phyloP scores from a whole-genome alignment of 2,797 vertebrate species.

The Aphelocoma californica region DNA sequence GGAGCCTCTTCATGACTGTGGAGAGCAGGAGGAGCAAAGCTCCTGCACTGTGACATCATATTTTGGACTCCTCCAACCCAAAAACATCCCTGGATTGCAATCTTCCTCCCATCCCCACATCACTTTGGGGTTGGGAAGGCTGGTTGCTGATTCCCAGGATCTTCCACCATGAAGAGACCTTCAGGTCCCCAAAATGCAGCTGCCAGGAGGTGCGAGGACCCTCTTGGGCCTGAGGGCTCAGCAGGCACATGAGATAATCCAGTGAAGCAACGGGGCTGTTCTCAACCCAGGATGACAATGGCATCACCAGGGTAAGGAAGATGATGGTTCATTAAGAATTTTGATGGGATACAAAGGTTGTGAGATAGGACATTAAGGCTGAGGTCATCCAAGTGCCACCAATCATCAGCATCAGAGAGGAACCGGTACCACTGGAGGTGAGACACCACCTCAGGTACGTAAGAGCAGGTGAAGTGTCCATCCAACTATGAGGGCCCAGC shows the following conservation, averaged over 20 bases:
- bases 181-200: neutral
- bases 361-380: neutral
- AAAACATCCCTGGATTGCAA: neutral
- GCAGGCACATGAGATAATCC: accelerated
- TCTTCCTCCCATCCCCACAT: neutral
- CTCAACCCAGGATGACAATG: neutral
- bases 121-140: neutral
- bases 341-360: neutral
- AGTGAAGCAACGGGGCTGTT: neutral
- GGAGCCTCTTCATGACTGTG: accelerated
- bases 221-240: accelerated
- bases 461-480: constrained; percentile 19
- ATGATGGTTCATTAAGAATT: neutral
- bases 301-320: neutral
- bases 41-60: accelerated
- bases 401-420: neutral
- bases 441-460: neutral
- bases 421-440: neutral
- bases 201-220: neutral
- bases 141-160: neutral
- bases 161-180: neutral
- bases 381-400: neutral
- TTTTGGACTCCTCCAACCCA: neutral
- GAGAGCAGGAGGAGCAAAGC: neutral
- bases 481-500: neutral